Evolutionary conservation across 1,140 invertebrate genomes (phyloP).

Genomic region (Octopus bimaculoides): DNA sequence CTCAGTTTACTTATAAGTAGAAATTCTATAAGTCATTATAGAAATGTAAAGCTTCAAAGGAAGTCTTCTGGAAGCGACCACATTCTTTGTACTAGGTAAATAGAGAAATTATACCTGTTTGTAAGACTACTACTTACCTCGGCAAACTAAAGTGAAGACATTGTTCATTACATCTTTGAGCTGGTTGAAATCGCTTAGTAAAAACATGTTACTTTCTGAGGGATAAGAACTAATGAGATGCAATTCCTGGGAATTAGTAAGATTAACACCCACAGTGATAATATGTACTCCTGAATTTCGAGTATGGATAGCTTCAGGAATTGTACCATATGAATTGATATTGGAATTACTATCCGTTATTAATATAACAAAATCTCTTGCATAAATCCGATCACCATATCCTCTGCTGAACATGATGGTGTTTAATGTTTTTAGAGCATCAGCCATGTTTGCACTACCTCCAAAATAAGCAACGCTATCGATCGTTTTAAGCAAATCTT

Average conservation of each 20-base stretch:
- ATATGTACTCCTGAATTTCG: background rate
- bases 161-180: no score
- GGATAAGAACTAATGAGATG: conserved; percentile 5
- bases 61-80: no score
- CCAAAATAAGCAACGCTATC: conserved; percentile 37
- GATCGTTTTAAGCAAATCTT: conserved; percentile 33
- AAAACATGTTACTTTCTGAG: background rate
- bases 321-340: conserved; percentile 9
- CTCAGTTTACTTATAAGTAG: no score
- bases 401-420: conserved; percentile 34
- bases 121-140: no score
- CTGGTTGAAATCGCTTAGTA: background rate
- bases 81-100: no score
- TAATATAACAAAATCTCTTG: no score
- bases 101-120: no score
- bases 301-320: background rate
- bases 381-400: conserved; percentile 33
- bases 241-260: conserved; percentile 8
- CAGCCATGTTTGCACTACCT: conserved; percentile 47
- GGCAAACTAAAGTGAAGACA: no score
- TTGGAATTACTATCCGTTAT: conserved; percentile 4
- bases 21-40: no score
- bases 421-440: conserved; percentile 37
- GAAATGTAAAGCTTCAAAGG: no score
- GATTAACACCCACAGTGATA: conserved; percentile 9